Evolutionary conservation across 1,140 invertebrate species (phyloP).

Genomic region (Aphaenogaster floridana): DNA sequence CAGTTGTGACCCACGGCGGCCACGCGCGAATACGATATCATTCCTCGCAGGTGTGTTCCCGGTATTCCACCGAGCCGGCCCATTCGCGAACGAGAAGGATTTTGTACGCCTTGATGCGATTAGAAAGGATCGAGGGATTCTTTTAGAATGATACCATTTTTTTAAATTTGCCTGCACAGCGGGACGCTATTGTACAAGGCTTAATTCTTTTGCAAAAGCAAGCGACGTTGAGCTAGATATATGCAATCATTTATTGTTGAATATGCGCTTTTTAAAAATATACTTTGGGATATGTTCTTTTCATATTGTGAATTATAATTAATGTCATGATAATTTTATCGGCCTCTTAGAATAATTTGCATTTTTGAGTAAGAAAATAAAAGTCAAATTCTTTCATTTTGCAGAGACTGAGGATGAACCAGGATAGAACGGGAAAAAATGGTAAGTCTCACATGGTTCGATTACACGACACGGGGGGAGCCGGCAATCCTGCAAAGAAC

Average conservation of each 20-base stretch:
- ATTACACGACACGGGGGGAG: constrained; percentile 61
- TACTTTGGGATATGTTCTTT: neutral
- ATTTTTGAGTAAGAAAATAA: neutral
- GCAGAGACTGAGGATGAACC: no score
- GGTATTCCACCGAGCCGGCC: constrained; percentile 3
- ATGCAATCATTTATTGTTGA: neutral
- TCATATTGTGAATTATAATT: neutral
- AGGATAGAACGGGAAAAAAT: neutral
- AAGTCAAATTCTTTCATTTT: neutral
- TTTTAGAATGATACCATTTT: constrained; percentile 41
- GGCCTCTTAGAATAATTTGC: neutral
- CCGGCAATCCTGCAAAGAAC: constrained; percentile 65
- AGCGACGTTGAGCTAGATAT: neutral
- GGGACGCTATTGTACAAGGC: constrained; percentile 25
- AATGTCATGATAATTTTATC: neutral
- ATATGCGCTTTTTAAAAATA: neutral
- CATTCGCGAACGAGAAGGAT: constrained; percentile 65
- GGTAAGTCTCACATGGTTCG: constrained; percentile 54
- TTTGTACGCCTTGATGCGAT: constrained; percentile 55
- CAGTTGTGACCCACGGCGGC: constrained; percentile 53
- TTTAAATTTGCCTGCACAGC: constrained; percentile 44
- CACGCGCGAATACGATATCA: constrained; percentile 77
- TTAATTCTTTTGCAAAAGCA: constrained; percentile 27
- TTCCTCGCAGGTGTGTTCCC: constrained; percentile 67
- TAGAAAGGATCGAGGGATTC: constrained; percentile 45